phyloP scores from a whole-genome alignment of 2,888 invertebrate genomes.

The Trilocha varians region DNA sequence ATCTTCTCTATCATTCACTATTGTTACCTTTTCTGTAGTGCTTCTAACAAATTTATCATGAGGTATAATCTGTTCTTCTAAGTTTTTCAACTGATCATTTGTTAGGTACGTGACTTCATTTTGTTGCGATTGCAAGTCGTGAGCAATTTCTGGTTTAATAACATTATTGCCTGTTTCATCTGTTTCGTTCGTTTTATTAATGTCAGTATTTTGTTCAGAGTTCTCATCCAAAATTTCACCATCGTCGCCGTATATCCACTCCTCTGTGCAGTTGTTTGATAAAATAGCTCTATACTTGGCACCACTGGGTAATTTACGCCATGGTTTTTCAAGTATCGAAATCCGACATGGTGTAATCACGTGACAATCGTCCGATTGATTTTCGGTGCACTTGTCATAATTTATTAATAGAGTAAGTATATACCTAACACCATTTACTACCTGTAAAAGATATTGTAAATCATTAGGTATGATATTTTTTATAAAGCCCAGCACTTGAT shows the following conservation, averaged over 20 bases:
- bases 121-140: constrained; percentile 36
- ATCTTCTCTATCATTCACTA: constrained; percentile 11
- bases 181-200: constrained; percentile 17
- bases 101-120: constrained; percentile 35
- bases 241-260: constrained; percentile 63
- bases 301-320: constrained; percentile 72
- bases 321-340: constrained; percentile 77
- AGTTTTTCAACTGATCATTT: constrained; percentile 39
- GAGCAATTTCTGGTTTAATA: constrained; percentile 38
- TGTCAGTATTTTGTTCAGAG: constrained; percentile 21
- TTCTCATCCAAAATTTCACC: constrained; percentile 35
- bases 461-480: not conserved
- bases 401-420: constrained; percentile 66
- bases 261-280: constrained; percentile 77
- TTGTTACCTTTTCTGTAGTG: constrained; percentile 8
- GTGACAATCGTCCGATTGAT: constrained; percentile 32
- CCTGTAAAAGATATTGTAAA: constrained; percentile 56
- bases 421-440: constrained; percentile 75
- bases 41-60: constrained; percentile 17
- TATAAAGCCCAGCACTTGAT: not conserved
- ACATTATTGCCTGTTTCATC: constrained; percentile 43
- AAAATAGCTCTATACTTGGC: constrained; percentile 74
- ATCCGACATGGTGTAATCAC: constrained; percentile 69
- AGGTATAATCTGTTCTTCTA: constrained; percentile 60
- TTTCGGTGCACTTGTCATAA: constrained; percentile 53